Base-by-base conservation (phyloP, 2,797 vertebrate species). In the Perodicticus potto region DNA sequence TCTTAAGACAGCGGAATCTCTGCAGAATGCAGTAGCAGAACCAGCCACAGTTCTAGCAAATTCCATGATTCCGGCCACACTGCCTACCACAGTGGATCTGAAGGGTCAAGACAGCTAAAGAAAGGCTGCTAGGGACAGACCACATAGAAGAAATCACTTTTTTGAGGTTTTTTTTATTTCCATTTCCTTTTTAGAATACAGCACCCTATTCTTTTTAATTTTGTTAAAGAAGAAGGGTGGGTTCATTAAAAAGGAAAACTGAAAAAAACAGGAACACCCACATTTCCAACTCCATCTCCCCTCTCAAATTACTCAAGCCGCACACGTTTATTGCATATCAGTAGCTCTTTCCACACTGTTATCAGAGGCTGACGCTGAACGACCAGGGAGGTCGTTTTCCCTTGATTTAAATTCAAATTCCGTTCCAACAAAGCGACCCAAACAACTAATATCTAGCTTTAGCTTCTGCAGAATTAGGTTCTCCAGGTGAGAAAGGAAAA, bases 401-500 rank as follows among this genome's bases (percentile, higher is more conserved):
- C 94, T 90, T 78, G 72, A 85, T 93, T 86, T 88, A 94, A 97
- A 96, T 86, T 96, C 65, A 94, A 92, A 97, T 82, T 89, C 70
- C 49, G 88, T 63, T 78, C 80, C 86, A 97, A 91, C 59, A 91
- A 87, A 95, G 55, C 77, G 89, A 93, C 34, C 70, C 67, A 86
- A 90, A 93, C 45, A 80, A 86, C 74, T 72, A 65, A 81, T 81
- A 37, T 86, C 61, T 45, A 89, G 32, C 63, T 84, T 97, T 93
- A 89, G 74, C 81, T 65, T 81, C 55, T 34, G 23, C 37, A 16
- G 57, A 86, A 90, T 74, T 72, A 80, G 69, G 16, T 57, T 96
- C 73, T 94, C 88, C 55, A 83, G 59, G 45, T 70, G 92, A 97
- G 74, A 94, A 95, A 69, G 76, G 29, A 95, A 94, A 90, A 88